Conservation (phyloP, 92 coral and sea anemone species). For the Porites divaricata region DNA sequence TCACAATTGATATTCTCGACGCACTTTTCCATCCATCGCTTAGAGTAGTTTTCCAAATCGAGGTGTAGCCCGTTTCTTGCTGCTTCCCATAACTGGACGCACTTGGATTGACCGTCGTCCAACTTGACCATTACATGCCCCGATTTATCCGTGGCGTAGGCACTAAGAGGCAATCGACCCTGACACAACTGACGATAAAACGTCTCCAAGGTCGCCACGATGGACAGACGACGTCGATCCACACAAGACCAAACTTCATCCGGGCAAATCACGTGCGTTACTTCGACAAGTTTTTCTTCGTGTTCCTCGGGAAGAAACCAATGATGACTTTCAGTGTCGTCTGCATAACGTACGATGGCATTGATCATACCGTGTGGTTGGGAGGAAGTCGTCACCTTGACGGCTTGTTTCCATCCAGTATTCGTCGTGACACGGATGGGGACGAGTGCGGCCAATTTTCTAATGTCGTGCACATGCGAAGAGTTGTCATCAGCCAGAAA, state of each 20-base stretch:
- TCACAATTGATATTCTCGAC: background rate
- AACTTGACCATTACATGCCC: background rate
- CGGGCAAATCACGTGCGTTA: background rate
- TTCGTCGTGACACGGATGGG: slow-evolving; percentile 1
- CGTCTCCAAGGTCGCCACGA: background rate
- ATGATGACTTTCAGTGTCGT: background rate
- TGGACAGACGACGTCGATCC: background rate
- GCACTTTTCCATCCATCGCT: slow-evolving; percentile 5
- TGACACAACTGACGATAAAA: background rate
- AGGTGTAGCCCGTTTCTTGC: background rate
- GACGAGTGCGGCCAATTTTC: background rate
- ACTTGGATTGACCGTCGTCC: background rate
- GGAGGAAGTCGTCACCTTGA: background rate
- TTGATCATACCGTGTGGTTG: too few relatives aligned
- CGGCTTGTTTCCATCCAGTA: background rate
- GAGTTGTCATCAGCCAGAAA: background rate
- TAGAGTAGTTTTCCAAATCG: background rate
- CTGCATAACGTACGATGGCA: background rate
- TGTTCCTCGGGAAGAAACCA: background rate
- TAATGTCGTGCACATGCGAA: background rate
- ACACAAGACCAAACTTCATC: background rate
- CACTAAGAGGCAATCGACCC: background rate
- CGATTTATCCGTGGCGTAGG: background rate
- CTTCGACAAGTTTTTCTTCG: background rate
- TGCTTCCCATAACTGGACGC: background rate